Conservation (phyloP, 2,113 vertebrate species). For the Phasianus colchicus region DNA sequence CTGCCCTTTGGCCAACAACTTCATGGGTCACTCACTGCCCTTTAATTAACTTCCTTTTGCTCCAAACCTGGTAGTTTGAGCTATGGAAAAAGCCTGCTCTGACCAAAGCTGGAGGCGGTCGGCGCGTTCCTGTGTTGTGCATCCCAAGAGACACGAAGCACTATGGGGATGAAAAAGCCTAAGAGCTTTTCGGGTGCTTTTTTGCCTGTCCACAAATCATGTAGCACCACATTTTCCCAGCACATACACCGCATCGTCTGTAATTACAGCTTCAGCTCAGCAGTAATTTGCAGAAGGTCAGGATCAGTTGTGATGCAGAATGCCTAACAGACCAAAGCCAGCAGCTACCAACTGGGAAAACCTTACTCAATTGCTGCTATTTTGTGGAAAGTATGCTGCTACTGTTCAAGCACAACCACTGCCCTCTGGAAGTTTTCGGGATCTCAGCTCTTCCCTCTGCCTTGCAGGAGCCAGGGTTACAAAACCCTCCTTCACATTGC, state of each 20-base stretch:
- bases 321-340: neutral
- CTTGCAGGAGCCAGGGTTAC: conserved; percentile 11
- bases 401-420: neutral
- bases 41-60: neutral
- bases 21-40: neutral
- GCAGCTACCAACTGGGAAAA: fast-evolving
- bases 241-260: fast-evolving
- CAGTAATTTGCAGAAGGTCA: neutral
- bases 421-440: neutral
- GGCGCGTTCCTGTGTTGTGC: neutral
- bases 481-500: conserved; percentile 20
- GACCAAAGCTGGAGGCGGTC: neutral
- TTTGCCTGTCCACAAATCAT: neutral
- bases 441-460: neutral
- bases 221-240: neutral
- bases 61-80: neutral
- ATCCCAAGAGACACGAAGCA: neutral
- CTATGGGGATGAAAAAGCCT: neutral
- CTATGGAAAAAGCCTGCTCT: too few relatives aligned
- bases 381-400: neutral
- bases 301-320: fast-evolving
- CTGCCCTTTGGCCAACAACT: neutral
- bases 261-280: neutral
- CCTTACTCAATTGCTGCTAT: neutral
- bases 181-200: neutral